phyloP scores from a whole-genome alignment of 2,888 invertebrate genomes.

The Scelioninae gen. 1 region DNA sequence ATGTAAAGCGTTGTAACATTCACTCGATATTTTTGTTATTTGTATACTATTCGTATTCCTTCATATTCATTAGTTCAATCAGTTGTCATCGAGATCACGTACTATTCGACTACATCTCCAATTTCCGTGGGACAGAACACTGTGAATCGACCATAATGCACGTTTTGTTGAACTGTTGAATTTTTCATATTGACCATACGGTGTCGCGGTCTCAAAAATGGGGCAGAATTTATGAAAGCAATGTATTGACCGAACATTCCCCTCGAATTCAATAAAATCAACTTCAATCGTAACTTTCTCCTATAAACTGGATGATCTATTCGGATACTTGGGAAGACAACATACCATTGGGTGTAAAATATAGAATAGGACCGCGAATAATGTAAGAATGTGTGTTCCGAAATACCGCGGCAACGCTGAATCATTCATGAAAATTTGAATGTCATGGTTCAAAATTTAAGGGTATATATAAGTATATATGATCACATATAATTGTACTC shows the following conservation, averaged over 20 bases:
- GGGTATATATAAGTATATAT: slow-evolving; percentile 62
- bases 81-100: slow-evolving; percentile 14
- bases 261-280: slow-evolving; percentile 55
- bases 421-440: slow-evolving; percentile 60
- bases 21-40: slow-evolving; percentile 43
- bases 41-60: slow-evolving; percentile 27
- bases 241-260: slow-evolving; percentile 49
- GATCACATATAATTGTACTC: slow-evolving; percentile 57
- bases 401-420: slow-evolving; percentile 40
- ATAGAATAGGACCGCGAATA: slow-evolving; percentile 43
- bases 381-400: slow-evolving; percentile 25
- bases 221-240: slow-evolving; percentile 43
- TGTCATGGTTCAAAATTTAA: slow-evolving; percentile 39
- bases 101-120: slow-evolving; percentile 29
- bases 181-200: slow-evolving; percentile 65
- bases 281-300: slow-evolving; percentile 57
- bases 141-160: slow-evolving; percentile 52
- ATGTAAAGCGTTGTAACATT: slow-evolving; percentile 47
- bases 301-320: slow-evolving; percentile 59
- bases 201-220: slow-evolving; percentile 56
- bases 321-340: slow-evolving; percentile 56
- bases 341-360: slow-evolving; percentile 61
- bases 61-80: slow-evolving; percentile 29
- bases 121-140: slow-evolving; percentile 43
- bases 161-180: slow-evolving; percentile 63